Base-by-base conservation (phyloP, 2,113 vertebrate genomes). In the Delphinus delphis region DNA sequence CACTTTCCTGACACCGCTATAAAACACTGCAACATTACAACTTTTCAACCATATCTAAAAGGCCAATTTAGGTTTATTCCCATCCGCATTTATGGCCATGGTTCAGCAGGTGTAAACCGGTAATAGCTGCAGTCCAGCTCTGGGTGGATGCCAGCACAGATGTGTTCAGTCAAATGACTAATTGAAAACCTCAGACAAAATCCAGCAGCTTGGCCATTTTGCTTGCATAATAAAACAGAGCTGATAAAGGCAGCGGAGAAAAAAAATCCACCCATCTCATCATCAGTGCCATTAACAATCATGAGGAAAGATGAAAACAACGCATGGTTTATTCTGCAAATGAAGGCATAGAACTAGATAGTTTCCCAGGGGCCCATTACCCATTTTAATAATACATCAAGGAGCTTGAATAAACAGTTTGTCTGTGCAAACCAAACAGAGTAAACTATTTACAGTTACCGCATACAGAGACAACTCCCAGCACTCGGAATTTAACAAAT, bases 361-460 rank as follows among this genome's bases (percentile, higher is more conserved):
- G 99, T 97, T 98, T 99, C 99, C 99, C 99, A 98, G 98, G 99
- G 99, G 99, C 99, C 99, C 99, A 99, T 99, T 99, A 99, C 99
- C 99, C 99, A 99, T 99, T 99, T 99, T 99, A 99, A 99, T 99
- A 99, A 99, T 99, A 99, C 99, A 99, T 99, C 99, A 99, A 99
- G 99, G 99, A 99, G 99, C 98, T 99, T 99, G 99, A 99, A 99
- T 99, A 99, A 99, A 99, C 99, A 99, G 99, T 99, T 99, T 99
- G 99, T 98, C 99, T 98, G 99, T 99, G 99, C 98, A 99, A 99
- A 99, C 99, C 99, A 99, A 99, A 99, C 99, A 99, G 98, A 99
- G 99, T 99, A 98, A 99, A 99, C 99, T 99, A 99, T 99, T 99
- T 99, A 99, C 99, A 99, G 99, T 99, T 99, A 98, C 99, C 96